Base-by-base conservation (phyloP, 2,797 vertebrate genomes). In the Mus caroli region DNA sequence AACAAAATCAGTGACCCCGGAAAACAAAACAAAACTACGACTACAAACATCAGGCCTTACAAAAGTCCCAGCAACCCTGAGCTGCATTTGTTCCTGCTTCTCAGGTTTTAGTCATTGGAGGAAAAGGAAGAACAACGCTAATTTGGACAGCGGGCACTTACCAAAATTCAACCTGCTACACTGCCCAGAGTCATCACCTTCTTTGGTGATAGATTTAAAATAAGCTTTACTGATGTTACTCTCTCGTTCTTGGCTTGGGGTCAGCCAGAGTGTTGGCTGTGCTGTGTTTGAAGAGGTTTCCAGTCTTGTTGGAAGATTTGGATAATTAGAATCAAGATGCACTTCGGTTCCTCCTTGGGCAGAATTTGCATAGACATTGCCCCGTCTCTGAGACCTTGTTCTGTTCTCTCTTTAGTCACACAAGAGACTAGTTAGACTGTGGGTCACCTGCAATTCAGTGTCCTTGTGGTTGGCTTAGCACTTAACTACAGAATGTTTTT, bases 401-500 rank as follows among this genome's bases (percentile, higher is more conserved):
- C 89, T 28, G 13, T 87, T 64, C 60, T 28, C 83, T 78, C 31
- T 93, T 46, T 46, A 52, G 83, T 92, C 87, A 73, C 43, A 71
- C 34, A n/a, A 96, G 85, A 85, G 79, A 94, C 62, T 95, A 58
- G 46, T 94, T 93, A 95, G 56, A 28, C 76, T 64, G 12, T 17
- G 52, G 90, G 92, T 94, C 88, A 58, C 83, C 54, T 75, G 52
- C 54, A 97, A 37, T 92, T 93, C 84, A 75, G 8, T 82, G 50
- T 94, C 82, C 76, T 96, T 26, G 0, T 88, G 88, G 73, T 40
- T 96, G 62, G 87, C 78, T 85, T 58, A 62, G 90, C 76, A 88
- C 86, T 97, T 95, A 97, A 96, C 67, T 85, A 52, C 43, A n/a
- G 91, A 40, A 71, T 83, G 88, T 87, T 91, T 96, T 97, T 96